Conservation (phyloP, 2,888 invertebrate species). For the Arrhopalites spinosus region DNA sequence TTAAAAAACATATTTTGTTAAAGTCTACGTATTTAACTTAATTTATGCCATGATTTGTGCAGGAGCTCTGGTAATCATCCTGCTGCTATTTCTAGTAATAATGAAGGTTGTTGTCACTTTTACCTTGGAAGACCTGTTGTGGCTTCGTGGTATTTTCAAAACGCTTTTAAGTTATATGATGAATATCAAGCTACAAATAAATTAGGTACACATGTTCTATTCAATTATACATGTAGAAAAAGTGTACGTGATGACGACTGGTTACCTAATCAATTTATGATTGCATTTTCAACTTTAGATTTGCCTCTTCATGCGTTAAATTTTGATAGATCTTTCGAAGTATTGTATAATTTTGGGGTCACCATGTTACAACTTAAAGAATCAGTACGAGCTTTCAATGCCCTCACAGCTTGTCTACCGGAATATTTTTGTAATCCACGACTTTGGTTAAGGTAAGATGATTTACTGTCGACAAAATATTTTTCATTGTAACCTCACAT, state of each 20-base stretch:
- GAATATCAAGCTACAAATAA: conserved; percentile 39
- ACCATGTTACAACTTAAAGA: conserved; percentile 80
- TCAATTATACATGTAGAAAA: too few species aligned
- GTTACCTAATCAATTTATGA: too few species aligned
- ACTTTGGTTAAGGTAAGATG: conserved; percentile 75
- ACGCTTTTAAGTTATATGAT: conserved; percentile 76
- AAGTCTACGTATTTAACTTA: conserved; percentile 33
- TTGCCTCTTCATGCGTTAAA: conserved; percentile 17
- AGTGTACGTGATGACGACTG: too few species aligned
- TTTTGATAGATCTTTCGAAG: conserved; percentile 64
- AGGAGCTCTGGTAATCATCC: conserved; percentile 68
- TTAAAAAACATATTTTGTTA: conserved; percentile 4
- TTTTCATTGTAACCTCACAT: too few species aligned
- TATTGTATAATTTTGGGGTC: conserved; percentile 82
- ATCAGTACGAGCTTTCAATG: conserved; percentile 83
- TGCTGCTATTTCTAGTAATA: conserved; percentile 74
- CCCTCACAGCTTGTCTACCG: conserved; percentile 69
- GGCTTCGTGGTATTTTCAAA: conserved; percentile 77
- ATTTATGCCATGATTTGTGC: conserved; percentile 43
- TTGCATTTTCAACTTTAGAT: conserved; percentile 1
- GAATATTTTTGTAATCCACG: conserved; percentile 87
- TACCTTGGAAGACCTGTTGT: conserved; percentile 80
- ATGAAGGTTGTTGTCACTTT: conserved; percentile 79
- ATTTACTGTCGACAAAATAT: too few species aligned
- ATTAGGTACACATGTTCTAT: too few species aligned